phyloP scores from a whole-genome alignment of 2,113 vertebrate species.

The Suricata suricatta region DNA sequence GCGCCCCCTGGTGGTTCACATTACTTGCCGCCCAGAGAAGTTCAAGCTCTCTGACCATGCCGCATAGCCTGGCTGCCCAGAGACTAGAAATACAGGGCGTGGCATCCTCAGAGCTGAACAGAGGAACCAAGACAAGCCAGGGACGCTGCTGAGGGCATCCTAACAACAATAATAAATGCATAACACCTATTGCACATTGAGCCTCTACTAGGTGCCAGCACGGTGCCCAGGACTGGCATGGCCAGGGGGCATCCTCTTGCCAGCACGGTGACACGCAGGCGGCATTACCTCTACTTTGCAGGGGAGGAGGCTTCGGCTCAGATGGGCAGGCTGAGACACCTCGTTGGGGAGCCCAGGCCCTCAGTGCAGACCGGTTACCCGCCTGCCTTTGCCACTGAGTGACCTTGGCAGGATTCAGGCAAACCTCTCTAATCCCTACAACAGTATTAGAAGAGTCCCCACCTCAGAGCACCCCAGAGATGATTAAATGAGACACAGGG shows the following conservation, averaged over 20 bases:
- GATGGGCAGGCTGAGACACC: rapidly evolving
- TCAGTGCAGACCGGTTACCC: neutral
- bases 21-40: neutral
- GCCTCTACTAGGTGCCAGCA: neutral
- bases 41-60: rapidly evolving
- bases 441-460: neutral
- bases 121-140: neutral
- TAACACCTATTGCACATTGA: neutral
- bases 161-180: too few relatives aligned
- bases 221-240: rapidly evolving
- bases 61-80: rapidly evolving
- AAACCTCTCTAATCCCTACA: neutral
- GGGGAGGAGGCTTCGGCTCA: neutral
- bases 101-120: neutral
- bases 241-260: rapidly evolving
- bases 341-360: neutral
- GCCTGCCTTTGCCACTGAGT: neutral
- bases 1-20: constrained; percentile 52
- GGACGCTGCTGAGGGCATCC: neutral
- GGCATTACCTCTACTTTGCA: rapidly evolving
- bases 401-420: constrained; percentile 43
- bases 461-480: neutral
- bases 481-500: neutral
- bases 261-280: rapidly evolving
- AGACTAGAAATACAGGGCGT: neutral